Evolutionary conservation across 2,113 vertebrate species (phyloP).

Genomic region (Promerops cafer): DNA sequence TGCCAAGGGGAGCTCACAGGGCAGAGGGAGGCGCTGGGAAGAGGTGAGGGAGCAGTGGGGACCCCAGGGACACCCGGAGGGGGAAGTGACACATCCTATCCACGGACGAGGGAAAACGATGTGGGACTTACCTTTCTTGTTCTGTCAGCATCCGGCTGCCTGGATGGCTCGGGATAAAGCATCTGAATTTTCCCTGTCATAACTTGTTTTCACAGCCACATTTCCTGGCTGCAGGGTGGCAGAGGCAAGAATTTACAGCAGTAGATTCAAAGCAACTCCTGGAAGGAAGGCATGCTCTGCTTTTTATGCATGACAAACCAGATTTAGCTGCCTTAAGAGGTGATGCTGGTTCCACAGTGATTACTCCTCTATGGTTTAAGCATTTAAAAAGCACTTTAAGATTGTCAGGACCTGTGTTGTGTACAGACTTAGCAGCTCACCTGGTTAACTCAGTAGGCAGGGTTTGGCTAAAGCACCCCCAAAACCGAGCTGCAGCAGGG

Average conservation of each 20-base stretch:
- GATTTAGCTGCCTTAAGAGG: background rate
- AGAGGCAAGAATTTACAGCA: slow-evolving; percentile 9
- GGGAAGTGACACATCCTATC: background rate
- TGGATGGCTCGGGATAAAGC: background rate
- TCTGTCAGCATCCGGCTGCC: background rate
- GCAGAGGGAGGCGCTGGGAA: background rate
- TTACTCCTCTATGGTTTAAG: background rate
- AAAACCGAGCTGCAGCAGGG: background rate
- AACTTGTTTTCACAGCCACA: slow-evolving; percentile 43
- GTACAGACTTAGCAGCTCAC: background rate
- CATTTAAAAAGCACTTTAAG: background rate
- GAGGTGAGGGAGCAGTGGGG: background rate
- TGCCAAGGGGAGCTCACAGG: background rate
- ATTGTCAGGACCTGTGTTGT: background rate
- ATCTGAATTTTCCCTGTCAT: background rate
- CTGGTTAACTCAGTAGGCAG: background rate
- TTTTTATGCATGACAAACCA: background rate
- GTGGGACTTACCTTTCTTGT: background rate
- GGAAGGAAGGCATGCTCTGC: background rate
- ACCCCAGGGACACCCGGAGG: background rate
- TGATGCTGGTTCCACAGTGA: background rate
- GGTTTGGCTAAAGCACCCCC: background rate
- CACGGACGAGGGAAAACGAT: background rate
- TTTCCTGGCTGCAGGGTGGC: slow-evolving; percentile 22
- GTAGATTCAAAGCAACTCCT: background rate